Conservation (phyloP, 2,888 invertebrate species). For the Tetragnatha montana region DNA sequence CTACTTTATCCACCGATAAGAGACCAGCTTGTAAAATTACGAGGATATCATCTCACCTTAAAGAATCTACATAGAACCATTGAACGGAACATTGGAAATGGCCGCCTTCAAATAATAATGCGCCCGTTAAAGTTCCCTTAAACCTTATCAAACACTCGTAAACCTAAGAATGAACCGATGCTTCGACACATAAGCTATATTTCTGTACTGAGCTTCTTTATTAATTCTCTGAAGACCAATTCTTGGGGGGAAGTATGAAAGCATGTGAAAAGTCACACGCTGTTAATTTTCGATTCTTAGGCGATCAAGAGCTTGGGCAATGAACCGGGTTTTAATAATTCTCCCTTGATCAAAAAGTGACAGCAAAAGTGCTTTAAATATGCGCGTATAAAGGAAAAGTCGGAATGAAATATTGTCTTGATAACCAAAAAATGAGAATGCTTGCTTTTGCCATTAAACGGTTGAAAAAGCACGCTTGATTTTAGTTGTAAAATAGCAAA, state of each 20-base stretch:
- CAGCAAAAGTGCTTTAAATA: background rate
- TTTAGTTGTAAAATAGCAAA: too few species aligned
- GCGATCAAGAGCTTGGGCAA: conserved; percentile 5
- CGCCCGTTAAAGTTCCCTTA: conserved; percentile 11
- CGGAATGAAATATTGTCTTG: background rate
- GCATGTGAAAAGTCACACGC: conserved; percentile 24
- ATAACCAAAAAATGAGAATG: background rate
- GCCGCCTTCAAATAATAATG: conserved; percentile 5
- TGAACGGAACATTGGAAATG: conserved; percentile 17
- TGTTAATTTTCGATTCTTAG: conserved; percentile 41
- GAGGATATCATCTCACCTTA: background rate
- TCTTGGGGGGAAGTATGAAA: conserved; percentile 4
- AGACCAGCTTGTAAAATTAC: too few species aligned
- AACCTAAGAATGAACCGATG: background rate
- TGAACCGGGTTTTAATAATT: conserved; percentile 42
- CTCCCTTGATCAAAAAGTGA: background rate
- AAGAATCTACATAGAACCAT: conserved; percentile 3
- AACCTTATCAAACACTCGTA: conserved; percentile 22
- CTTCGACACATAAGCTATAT: conserved; percentile 1
- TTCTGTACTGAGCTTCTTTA: conserved; percentile 36
- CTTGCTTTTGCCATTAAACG: too few species aligned
- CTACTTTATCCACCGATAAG: too few species aligned
- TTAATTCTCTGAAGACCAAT: conserved; percentile 17
- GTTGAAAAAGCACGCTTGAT: too few species aligned
- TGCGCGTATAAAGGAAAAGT: background rate